Conservation (phyloP, 2,888 invertebrate genomes). For the Anoplius nigerrimus region DNA sequence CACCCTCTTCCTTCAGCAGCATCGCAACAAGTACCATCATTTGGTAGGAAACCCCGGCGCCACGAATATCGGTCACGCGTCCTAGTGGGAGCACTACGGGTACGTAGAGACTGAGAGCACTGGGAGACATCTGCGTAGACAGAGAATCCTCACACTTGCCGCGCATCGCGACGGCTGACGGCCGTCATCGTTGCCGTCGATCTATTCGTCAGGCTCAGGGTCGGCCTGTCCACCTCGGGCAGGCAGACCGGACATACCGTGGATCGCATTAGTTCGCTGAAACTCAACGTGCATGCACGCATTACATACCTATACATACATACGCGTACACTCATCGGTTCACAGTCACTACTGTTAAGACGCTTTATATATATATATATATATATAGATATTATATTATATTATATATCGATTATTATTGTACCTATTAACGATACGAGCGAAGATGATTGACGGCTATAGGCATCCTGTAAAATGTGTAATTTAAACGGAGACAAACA, state of each 20-base stretch:
- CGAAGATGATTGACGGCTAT: constrained; percentile 25
- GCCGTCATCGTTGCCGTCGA: too few relatives aligned
- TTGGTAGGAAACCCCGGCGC: constrained; percentile 37
- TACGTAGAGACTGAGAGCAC: constrained; percentile 1
- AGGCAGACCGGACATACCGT: background rate
- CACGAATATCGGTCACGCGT: constrained; percentile 50
- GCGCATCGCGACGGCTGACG: background rate
- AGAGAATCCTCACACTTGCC: background rate
- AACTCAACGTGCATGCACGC: background rate
- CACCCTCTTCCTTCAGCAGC: constrained; percentile 74
- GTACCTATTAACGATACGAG: constrained; percentile 33
- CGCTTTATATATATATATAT: constrained; percentile 53
- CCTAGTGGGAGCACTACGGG: constrained; percentile 58
- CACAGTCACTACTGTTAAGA: constrained; percentile 64
- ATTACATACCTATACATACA: background rate
- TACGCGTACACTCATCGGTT: constrained; percentile 47
- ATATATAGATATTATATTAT: constrained; percentile 46
- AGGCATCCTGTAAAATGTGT: constrained; percentile 28
- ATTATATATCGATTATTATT: constrained; percentile 42
- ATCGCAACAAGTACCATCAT: constrained; percentile 45
- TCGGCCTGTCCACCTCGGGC: background rate
- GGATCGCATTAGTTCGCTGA: background rate
- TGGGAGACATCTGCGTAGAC: background rate
- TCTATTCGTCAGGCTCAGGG: too few relatives aligned
- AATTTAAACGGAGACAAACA: constrained; percentile 49